Percentiles rank a stretch among this genome's conserved stretches.
phyloP scores from a whole-genome alignment of 1,140 invertebrate species.

The Diorhabda sublineata region DNA sequence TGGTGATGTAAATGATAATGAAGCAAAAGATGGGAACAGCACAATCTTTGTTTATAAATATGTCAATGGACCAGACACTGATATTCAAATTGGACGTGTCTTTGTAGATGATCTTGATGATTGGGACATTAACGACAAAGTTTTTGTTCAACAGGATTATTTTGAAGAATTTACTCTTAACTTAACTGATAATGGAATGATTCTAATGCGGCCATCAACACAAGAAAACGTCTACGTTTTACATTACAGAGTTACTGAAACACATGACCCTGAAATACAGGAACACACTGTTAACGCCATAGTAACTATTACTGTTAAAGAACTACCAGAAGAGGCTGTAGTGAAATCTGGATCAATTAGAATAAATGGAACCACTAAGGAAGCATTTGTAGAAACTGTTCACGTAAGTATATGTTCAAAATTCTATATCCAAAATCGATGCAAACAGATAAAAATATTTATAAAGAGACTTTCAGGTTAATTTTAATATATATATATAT shows the following conservation, averaged over 20 bases:
- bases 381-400: constrained; percentile 72
- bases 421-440: too few species aligned
- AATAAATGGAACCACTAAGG: constrained; percentile 73
- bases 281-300: constrained; percentile 68
- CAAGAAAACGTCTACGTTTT: constrained; percentile 65
- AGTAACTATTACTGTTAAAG: constrained; percentile 79
- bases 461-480: too few species aligned
- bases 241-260: constrained; percentile 68
- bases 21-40: constrained; percentile 75
- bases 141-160: constrained; percentile 63
- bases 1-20: constrained; percentile 86
- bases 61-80: constrained; percentile 52
- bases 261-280: constrained; percentile 47
- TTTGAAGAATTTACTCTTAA: constrained; percentile 64
- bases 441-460: too few species aligned
- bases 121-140: constrained; percentile 88
- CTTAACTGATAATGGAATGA: constrained; percentile 67
- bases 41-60: constrained; percentile 91
- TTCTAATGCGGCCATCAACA: constrained; percentile 72
- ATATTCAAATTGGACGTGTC: constrained; percentile 80
- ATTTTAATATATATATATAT: background rate
- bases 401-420: constrained; percentile 39
- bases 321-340: constrained; percentile 85
- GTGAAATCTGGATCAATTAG: constrained; percentile 84
- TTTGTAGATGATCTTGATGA: constrained; percentile 89